Evolutionary conservation across 1,140 invertebrate genomes (phyloP).

Genomic region (Polypedilum vanderplanki): DNA sequence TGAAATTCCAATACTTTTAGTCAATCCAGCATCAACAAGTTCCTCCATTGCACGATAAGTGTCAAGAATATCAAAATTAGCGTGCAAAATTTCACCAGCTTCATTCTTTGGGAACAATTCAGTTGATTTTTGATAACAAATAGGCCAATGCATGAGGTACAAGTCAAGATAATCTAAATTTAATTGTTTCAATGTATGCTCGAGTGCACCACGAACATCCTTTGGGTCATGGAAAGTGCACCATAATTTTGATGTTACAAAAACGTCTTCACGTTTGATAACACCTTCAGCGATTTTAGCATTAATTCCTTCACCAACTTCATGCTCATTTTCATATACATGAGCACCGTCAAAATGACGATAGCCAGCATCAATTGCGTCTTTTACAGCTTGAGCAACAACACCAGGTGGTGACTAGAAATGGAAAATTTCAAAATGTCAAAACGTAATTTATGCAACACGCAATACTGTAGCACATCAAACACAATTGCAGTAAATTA

Average conservation of each 20-base stretch:
- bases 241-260: constrained; percentile 64
- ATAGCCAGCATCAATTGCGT: constrained; percentile 70
- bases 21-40: constrained; percentile 58
- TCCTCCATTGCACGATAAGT: constrained; percentile 79
- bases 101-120: constrained; percentile 47
- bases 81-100: constrained; percentile 53
- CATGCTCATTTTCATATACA: constrained; percentile 68
- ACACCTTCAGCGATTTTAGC: constrained; percentile 56
- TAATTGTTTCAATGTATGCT: constrained; percentile 54
- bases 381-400: constrained; percentile 65
- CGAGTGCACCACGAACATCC: constrained; percentile 49
- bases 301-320: constrained; percentile 63
- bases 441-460: background rate
- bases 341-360: constrained; percentile 76
- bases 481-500: too few relatives aligned
- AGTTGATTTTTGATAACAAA: constrained; percentile 51
- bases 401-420: constrained; percentile 58
- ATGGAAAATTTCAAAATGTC: background rate
- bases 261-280: constrained; percentile 64
- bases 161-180: constrained; percentile 65
- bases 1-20: constrained; percentile 71
- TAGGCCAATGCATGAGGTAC: constrained; percentile 78
- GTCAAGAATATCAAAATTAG: constrained; percentile 64
- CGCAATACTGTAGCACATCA: background rate
- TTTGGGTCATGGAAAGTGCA: constrained; percentile 57